These are phyloP conservation scores for Metridium senile DNA, from an alignment of 92 coral and sea anemone species.

Conservation along the genomic window DNA sequence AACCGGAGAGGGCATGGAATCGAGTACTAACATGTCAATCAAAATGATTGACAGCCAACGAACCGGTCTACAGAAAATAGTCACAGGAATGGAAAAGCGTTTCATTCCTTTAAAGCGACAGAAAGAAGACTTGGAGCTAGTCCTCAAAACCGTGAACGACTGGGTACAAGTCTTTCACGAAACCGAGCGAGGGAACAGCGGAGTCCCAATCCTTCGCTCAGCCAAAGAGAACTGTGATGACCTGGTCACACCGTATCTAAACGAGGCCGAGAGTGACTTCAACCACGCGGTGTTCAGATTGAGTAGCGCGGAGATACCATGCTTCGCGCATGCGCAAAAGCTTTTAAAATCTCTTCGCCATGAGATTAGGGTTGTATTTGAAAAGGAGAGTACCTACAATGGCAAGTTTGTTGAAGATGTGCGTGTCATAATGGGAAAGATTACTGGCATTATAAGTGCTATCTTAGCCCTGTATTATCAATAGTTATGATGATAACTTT, in stretches of 20 bases:
- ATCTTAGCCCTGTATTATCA: conserved; percentile 69
- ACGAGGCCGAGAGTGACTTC: conserved; percentile 69
- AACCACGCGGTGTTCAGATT: conserved; percentile 76
- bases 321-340: conserved; percentile 77
- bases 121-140: conserved; percentile 68
- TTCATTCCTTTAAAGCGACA: conserved; percentile 68
- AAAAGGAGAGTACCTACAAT: conserved; percentile 78
- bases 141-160: conserved; percentile 64
- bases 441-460: conserved; percentile 67
- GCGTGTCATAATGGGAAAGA: conserved; percentile 67
- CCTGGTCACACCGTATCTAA: conserved; percentile 70
- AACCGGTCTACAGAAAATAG: conserved; percentile 63
- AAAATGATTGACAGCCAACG: conserved; percentile 69
- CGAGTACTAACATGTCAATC: conserved; percentile 74
- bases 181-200: conserved; percentile 77
- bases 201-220: conserved; percentile 84
- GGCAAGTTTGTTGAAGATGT: conserved; percentile 89
- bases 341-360: conserved; percentile 65
- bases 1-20: conserved; percentile 78
- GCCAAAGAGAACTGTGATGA: conserved; percentile 81
- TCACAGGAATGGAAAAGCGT: conserved; percentile 72
- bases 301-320: conserved; percentile 75
- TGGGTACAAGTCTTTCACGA: conserved; percentile 78
- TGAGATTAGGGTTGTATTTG: conserved; percentile 71
- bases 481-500: background rate